Percentiles rank a stretch among this genome's conserved stretches.
Conservation (phyloP, 2,797 vertebrate genomes). For the Pitangus sulphuratus region DNA sequence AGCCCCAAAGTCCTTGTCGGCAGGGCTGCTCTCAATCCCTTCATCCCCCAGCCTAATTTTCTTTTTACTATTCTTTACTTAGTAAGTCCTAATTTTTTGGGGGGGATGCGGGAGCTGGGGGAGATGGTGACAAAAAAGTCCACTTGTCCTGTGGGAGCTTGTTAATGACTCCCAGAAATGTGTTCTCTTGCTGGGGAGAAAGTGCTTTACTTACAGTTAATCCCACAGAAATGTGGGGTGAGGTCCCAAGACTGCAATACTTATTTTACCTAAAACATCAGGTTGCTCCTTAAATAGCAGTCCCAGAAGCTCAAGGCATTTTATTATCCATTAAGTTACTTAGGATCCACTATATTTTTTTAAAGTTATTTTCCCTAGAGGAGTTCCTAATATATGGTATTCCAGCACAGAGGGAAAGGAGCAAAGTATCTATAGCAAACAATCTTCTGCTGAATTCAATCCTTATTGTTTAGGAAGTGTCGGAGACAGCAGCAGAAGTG, state of each 20-base stretch:
- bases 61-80: background rate
- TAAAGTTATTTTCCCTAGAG: constrained; percentile 70
- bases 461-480: constrained; percentile 5
- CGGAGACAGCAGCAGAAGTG: background rate
- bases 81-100: background rate
- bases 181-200: constrained; percentile 48
- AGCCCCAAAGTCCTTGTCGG: background rate
- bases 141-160: constrained; percentile 29
- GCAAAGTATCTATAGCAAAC: constrained; percentile 43
- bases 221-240: constrained; percentile 62
- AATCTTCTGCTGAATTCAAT: background rate
- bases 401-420: constrained; percentile 47
- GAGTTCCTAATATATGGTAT: constrained; percentile 58
- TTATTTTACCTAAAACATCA: constrained; percentile 77
- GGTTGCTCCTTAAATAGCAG: constrained; percentile 77
- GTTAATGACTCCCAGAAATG: constrained; percentile 26
- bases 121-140: background rate
- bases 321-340: constrained; percentile 80
- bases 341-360: constrained; percentile 68
- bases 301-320: constrained; percentile 71
- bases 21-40: background rate
- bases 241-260: constrained; percentile 66
- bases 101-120: too few species aligned
- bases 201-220: constrained; percentile 50
- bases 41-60: background rate